phyloP scores from a whole-genome alignment of 2,797 vertebrate genomes.

The Gymnothorax reevesii region DNA sequence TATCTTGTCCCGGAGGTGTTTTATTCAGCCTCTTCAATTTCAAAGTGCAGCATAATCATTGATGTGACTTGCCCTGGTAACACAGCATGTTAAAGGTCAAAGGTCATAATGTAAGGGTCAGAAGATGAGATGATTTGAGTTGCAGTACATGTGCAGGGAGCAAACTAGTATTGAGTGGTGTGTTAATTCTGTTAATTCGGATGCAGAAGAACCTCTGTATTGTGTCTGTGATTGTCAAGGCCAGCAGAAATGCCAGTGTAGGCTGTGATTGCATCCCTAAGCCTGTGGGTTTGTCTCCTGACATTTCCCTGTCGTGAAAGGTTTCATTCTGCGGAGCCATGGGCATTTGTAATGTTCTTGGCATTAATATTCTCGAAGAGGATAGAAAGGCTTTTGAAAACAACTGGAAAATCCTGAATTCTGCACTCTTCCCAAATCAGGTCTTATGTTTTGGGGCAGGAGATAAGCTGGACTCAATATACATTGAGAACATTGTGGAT shows the following conservation, averaged over 20 bases:
- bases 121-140: too few species aligned
- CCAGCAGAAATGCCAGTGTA: background rate
- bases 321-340: background rate
- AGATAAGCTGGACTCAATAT: background rate
- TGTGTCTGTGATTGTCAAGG: background rate
- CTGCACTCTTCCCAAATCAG: background rate
- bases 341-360: background rate
- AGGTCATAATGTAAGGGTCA: background rate
- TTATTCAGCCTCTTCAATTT: too few species aligned
- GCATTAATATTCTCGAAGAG: background rate
- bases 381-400: background rate
- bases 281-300: slow-evolving; percentile 6
- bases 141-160: background rate
- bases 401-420: background rate
- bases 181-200: background rate
- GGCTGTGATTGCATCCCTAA: background rate
- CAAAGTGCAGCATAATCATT: background rate
- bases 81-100: background rate
- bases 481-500: background rate
- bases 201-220: background rate
- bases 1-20: too few species aligned
- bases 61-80: background rate
- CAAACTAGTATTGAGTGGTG: background rate
- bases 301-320: background rate
- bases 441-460: background rate